A percentile compares a stretch with the other conserved stretches of the same genome.
Evolutionary conservation across 2,113 vertebrate genomes (phyloP).

Genomic region (Macroglossus sobrinus): DNA sequence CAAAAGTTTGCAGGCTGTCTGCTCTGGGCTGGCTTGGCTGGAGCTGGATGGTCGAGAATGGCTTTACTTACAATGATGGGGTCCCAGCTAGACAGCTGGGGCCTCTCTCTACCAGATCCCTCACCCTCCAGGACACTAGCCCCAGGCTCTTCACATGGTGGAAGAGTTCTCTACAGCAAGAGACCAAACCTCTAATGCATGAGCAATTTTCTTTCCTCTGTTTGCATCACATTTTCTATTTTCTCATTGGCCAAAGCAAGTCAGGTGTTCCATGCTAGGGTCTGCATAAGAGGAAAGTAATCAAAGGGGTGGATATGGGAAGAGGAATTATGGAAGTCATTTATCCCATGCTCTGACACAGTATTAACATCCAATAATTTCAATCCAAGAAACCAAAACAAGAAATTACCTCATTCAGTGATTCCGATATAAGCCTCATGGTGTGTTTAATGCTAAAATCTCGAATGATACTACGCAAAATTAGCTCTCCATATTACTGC

Average conservation of each 20-base stretch:
- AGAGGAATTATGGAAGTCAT: neutral
- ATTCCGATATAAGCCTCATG: neutral
- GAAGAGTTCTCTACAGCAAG: neutral
- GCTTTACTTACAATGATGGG: neutral
- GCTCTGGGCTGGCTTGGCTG: neutral
- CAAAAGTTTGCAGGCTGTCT: neutral
- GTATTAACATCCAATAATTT: neutral
- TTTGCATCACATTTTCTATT: neutral
- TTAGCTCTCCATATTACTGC: neutral
- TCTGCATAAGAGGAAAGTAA: neutral
- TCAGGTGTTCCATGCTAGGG: neutral
- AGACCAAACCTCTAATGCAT: neutral
- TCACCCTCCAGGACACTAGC: neutral
- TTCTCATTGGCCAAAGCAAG: neutral
- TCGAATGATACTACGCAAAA: neutral
- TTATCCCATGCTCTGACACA: neutral
- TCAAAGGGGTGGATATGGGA: neutral
- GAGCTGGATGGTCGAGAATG: neutral
- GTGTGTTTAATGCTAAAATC: neutral
- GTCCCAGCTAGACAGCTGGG: neutral
- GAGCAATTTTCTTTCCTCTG: neutral
- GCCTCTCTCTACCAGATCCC: neutral
- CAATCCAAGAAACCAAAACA: neutral
- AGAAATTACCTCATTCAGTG: neutral
- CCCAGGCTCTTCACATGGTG: neutral